Evolutionary conservation across 2,113 vertebrate genomes (phyloP).

Genomic region (Cavia aperea): DNA sequence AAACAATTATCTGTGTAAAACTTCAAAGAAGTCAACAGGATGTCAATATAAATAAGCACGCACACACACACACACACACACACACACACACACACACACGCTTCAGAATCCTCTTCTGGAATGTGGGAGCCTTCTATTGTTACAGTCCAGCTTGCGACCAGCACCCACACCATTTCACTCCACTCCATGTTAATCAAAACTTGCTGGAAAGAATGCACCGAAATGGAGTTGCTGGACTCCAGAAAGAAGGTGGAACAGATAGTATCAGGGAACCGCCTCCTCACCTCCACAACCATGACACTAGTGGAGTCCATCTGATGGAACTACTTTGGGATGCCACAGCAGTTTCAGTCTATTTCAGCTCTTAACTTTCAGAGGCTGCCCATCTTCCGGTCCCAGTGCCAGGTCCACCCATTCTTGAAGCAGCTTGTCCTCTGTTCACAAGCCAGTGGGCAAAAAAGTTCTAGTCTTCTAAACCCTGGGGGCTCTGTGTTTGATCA

Average conservation of each 20-base stretch:
- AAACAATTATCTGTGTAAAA: conserved; percentile 23
- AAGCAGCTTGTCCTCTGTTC: not conserved
- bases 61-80: not conserved
- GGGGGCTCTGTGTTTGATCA: not conserved
- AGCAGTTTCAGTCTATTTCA: not conserved
- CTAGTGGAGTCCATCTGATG: not conserved
- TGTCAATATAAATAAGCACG: not conserved
- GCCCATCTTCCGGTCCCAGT: not conserved
- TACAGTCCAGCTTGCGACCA: not conserved
- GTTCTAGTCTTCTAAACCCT: not conserved
- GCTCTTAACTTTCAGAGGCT: not conserved
- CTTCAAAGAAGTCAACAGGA: conserved; percentile 46
- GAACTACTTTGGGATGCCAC: not conserved
- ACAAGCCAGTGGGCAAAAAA: not conserved
- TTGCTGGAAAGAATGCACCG: not conserved
- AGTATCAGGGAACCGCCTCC: not conserved
- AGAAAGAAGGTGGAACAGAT: not conserved
- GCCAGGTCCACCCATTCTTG: not conserved
- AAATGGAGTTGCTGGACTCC: not conserved
- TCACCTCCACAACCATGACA: not conserved
- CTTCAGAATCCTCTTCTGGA: not conserved
- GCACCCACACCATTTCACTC: not conserved
- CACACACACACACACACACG: not conserved
- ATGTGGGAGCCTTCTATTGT: fast-evolving
- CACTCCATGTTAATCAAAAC: not conserved